Percentiles rank a stretch among this genome's conserved stretches.
These are phyloP conservation scores for Spea bombifrons DNA, from an alignment of 2,113 vertebrate genomes.

Conservation along the genomic window DNA sequence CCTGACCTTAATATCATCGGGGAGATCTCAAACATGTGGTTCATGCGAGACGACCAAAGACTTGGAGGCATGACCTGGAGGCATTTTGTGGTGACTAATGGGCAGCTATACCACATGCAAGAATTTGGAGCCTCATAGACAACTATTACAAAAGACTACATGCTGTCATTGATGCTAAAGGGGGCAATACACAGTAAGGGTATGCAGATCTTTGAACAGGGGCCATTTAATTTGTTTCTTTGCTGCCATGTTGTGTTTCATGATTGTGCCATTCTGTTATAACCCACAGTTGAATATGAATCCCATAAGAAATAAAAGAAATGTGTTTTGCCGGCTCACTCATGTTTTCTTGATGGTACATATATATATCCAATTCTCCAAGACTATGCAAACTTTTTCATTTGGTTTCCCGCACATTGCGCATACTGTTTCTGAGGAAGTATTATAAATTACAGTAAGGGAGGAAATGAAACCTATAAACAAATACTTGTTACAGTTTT, in stretches of 20 bases:
- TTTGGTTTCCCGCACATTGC: too few species aligned
- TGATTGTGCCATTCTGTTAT: neutral
- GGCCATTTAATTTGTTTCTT: neutral
- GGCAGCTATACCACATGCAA: neutral
- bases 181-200: neutral
- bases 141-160: slow-evolving; percentile 1
- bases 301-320: neutral
- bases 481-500: too few species aligned
- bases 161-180: neutral
- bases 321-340: neutral
- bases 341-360: too few species aligned
- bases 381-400: too few species aligned
- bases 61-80: neutral
- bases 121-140: slow-evolving; percentile 6
- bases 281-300: neutral
- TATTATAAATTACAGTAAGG: too few species aligned
- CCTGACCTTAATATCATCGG: neutral
- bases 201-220: slow-evolving; percentile 1
- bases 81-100: neutral
- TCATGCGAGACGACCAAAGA: neutral
- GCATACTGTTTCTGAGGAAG: too few species aligned
- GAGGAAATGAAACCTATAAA: too few species aligned
- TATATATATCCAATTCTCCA: too few species aligned
- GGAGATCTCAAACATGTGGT: neutral
- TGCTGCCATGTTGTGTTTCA: neutral